Base-by-base conservation (phyloP, 2,113 vertebrate species). In the Otis tarda region DNA sequence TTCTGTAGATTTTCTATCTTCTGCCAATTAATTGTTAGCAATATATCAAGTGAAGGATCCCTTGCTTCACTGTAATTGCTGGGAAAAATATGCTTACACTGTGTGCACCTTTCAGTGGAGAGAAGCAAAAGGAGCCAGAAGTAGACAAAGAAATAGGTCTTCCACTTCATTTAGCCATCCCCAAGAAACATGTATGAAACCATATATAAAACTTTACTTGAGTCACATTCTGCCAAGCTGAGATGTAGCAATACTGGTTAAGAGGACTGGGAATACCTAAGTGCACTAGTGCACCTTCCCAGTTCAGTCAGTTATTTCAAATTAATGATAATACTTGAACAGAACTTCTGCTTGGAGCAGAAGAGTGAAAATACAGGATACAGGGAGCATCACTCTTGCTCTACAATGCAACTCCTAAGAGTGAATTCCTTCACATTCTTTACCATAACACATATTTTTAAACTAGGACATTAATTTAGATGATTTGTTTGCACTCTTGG, bases 1-100 rank as follows among this genome's bases (percentile, higher is more conserved):
- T 12, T 28, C 53, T 78, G 78, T 52, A 76, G 57, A 41, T 67
- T 92, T 94, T 73, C 87, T 79, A 1, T 59, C 83, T 65, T 70
- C 63, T 88, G 86, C 83, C 80, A 92, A 30, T 11, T 67, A 73
- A 92, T 84, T 89, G 61, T 94, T 87, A 92, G 50, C 19, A 71
- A 57, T 71, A 35, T 71, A 92, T 68, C 80, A 76, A 61, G 3
- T 33, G 37, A 80, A 37, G 18, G 12, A 92, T 94, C 79, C 95
- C 60, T 33, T 76, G 25, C 37, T 91, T 71, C 24, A 12, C 23
- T 60, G 86, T 61, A 74, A 73, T 65, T 80, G 63, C 50, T 80
- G 50, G 8, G 41, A 59, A 94, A 91, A 86, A 7, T 76, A 45
- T 39, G 31, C 10, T 68, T 76, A 33, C 14, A 24, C 23, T 1